Percentiles rank a stretch among this genome's conserved stretches.
Conservation (phyloP, 2,113 vertebrate genomes). For the Pongo abelii region DNA sequence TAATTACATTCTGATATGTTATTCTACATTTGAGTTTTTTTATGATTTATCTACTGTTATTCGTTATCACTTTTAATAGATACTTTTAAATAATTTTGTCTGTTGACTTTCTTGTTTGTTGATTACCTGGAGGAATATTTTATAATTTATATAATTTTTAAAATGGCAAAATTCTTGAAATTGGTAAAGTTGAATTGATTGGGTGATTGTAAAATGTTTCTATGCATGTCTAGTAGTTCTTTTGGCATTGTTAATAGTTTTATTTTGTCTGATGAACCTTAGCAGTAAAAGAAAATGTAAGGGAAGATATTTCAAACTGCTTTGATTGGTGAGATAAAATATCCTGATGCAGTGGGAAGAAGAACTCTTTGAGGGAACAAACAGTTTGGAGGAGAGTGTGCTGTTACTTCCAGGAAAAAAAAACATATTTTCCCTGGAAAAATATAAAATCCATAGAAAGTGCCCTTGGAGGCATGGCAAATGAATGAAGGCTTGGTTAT, state of each 20-base stretch:
- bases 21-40: background rate
- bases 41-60: background rate
- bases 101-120: background rate
- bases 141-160: background rate
- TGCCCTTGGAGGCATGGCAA: background rate
- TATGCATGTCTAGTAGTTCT: background rate
- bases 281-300: background rate
- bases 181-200: background rate
- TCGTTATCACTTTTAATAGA: background rate
- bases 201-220: background rate
- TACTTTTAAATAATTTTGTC: background rate
- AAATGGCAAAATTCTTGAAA: background rate
- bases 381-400: background rate
- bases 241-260: background rate
- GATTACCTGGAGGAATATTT: background rate
- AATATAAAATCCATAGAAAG: background rate
- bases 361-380: background rate
- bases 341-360: background rate
- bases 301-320: background rate
- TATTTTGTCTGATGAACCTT: background rate
- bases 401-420: background rate
- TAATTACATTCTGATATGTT: background rate
- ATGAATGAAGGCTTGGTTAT: background rate
- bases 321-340: background rate
- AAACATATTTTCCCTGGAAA: conserved; percentile 7